Base-by-base conservation (phyloP, 2,888 invertebrate genomes). In the Venusia cambrica region DNA sequence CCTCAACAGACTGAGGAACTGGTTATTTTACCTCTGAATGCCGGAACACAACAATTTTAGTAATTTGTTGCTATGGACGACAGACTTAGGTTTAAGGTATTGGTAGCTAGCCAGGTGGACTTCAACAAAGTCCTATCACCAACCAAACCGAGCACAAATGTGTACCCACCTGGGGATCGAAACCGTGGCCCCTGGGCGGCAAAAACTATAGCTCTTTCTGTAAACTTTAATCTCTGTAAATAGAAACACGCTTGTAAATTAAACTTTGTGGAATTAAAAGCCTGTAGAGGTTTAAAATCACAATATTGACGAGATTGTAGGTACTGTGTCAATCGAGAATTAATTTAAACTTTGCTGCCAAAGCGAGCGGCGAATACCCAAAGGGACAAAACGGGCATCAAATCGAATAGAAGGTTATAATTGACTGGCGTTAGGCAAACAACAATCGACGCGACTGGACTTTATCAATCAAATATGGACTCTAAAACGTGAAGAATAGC, bases 331-430 rank as follows among this genome's bases (percentile, higher is more conserved):
- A 80, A 83, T 79, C 68, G 69, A 66, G 73, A 83, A 81, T 81
- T 83, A 79, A 84, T 84, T 84, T 80, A 81, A 84, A 83, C 76
- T 83, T 83, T 73, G 69, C 73, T 69, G 65, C 62, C 72, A 75
- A 80, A 79, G 72, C 73, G 75, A 79, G 65, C 74, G 76, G 60
- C 64, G 68, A 55, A 55, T 52, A 54, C 54, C 83, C 73, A 75
- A 54, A 65, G 76, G 77, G 83, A 80, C 69, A 59, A 59, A 72
- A 67, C 73, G 63, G 73, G 64, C 71, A 77, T 79, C 78, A 80
- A 79, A 84, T 81, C 80, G 71, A 78, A 83, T 79, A 80, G 76
- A 74, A 75, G 72, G 75, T 79, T 76, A 81, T 81, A 80, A 81
- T 80, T 80, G 80, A 75, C 73, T 68, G 49, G 51, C 49, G 60